A percentile compares a stretch with the other conserved stretches of the same genome.
Evolutionary conservation across 2,113 vertebrate species (phyloP).

Genomic region (Agelaius tricolor): DNA sequence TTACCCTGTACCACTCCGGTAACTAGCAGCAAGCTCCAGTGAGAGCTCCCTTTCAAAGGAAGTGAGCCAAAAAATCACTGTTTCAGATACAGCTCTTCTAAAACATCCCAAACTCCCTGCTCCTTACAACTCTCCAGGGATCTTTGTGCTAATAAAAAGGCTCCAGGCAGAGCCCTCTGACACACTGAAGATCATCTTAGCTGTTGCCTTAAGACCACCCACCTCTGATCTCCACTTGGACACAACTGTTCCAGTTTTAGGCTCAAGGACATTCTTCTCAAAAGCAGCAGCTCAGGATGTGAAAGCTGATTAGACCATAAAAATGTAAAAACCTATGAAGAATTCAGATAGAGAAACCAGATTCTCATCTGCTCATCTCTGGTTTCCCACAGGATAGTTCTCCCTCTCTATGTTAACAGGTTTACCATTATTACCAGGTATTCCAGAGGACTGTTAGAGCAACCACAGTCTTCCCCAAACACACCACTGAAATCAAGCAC

Average conservation of each 20-base stretch:
- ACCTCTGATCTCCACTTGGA: not conserved
- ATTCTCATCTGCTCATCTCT: not conserved
- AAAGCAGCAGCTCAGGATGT: not conserved
- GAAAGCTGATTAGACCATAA: not conserved
- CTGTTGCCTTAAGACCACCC: not conserved
- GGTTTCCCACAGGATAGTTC: not conserved
- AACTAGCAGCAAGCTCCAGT: not conserved
- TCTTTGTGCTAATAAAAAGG: not conserved
- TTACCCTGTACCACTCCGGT: not conserved
- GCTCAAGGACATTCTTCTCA: not conserved
- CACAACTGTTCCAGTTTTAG: not conserved
- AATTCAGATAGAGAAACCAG: not conserved
- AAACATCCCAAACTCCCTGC: not conserved
- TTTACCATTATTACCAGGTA: not conserved
- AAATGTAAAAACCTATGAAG: not conserved
- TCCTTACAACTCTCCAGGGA: not conserved
- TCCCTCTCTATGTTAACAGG: not conserved
- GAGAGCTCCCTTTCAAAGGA: not conserved
- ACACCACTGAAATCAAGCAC: not conserved
- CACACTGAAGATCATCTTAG: not conserved
- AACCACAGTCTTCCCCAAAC: not conserved
- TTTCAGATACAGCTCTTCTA: not conserved
- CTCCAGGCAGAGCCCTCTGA: not conserved
- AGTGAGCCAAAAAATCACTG: not conserved
- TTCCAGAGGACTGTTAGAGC: not conserved